Base-by-base conservation (phyloP, 2,888 invertebrate species). In the Tridacna crocea region DNA sequence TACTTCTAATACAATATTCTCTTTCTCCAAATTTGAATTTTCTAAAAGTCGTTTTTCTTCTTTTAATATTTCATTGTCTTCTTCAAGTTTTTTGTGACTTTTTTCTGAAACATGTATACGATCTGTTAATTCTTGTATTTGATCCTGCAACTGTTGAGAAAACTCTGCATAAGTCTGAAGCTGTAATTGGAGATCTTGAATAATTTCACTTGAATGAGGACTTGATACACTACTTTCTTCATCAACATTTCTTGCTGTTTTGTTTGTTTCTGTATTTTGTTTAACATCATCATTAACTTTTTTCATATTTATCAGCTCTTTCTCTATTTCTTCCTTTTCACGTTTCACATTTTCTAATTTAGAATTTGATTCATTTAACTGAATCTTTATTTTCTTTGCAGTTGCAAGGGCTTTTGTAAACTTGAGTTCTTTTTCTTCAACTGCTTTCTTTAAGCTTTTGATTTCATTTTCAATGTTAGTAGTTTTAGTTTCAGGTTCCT, bases 361-460 rank as follows among this genome's bases (percentile, higher is more conserved):
- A 36, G 80, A 84, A 36, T 81, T 88, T 11, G 89, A 79, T 77
- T 92, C 87, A 66, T 87, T 83, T 19, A 91, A 77, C 80, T 92
- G 92, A 47, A 88, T 85, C 66, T 92, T 92, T 12, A 92, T 81
- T 81, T 92, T 92, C 81, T 92, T 92, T 19, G 90, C 92, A 46
- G 92, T 92, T 27, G 92, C 92, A 48, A 92, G 72, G 24, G 91
- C 92, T 79, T 92, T 92, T 65, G 90, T 90, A 74, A 91, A 89
- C 36, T 89, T 89, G 19, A 90, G 72, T 79, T 91, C 92, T 79
- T 91, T 92, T 24, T 90, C 89, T 65, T 83, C 75, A 15, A 89
- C 76, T 2, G 75, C 68, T 70, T 90, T 87, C 66, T 88, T 86
- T 58, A 88, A 77, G 12, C 75, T 65, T 51, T 80, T 77, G 15